Base-by-base conservation (phyloP, 2,888 invertebrate genomes). In the Caenorhabditis imperialis region DNA sequence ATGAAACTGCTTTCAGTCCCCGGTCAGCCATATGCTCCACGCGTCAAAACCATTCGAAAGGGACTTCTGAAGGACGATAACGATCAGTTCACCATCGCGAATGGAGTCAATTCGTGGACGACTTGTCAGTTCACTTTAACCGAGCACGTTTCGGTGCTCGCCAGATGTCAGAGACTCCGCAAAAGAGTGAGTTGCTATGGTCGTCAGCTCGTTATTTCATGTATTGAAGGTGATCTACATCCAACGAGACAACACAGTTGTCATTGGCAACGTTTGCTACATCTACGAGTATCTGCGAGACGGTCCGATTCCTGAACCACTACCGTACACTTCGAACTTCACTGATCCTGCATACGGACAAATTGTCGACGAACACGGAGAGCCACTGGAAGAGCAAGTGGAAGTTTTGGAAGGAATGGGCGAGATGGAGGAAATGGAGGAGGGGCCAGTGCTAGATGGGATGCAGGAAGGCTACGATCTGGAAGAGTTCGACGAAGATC, bases 271-370 rank as follows among this genome's bases (percentile, higher is more conserved):
- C 44, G 73, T 77, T 2, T 61, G 61, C 38, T 77, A 37, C 37
- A 73, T 75, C 37, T 79, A 79, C 47, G 79, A 79, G 30, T 79
- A 73, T 60, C 65, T 77, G 45, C 51, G 57, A 16, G 69, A 75
- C 1, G 79, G 77, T 18, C 75, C 72, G 5, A 16, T 70, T 16
- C 77, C 79, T 1, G n/a, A n/a, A n/a, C n/a, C n/a, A n/a, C n/a
- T n/a, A n/a, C n/a, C n/a, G n/a, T n/a, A n/a, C n/a, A n/a, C n/a
- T n/a, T n/a, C n/a, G n/a, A n/a, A n/a, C n/a, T n/a, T n/a, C n/a
- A n/a, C n/a, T n/a, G n/a, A n/a, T n/a, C n/a, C n/a, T n/a, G n/a
- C n/a, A n/a, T n/a, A n/a, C n/a, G n/a, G n/a, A n/a, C n/a, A n/a
- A n/a, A n/a, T n/a, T n/a, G 50, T 14, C 1, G 53, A 5, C 2